Evolutionary conservation across 2,113 vertebrate genomes (phyloP).

Genomic region (Clarias macrocephalus): DNA sequence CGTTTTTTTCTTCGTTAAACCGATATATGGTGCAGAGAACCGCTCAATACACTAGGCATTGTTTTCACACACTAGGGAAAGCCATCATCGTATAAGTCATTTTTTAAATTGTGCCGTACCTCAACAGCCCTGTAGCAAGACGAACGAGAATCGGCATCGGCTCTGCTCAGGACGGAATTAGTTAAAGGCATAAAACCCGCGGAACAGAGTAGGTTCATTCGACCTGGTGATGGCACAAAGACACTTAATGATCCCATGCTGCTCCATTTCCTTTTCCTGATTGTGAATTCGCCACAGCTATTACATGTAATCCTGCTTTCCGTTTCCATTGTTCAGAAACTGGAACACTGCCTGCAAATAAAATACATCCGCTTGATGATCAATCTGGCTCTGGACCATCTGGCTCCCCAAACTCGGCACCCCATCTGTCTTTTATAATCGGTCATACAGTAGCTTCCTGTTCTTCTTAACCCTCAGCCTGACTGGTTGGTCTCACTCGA

Average conservation of each 20-base stretch:
- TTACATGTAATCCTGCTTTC: background rate
- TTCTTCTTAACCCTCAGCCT: background rate
- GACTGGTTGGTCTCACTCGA: background rate
- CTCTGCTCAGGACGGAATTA: background rate
- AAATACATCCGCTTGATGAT: background rate
- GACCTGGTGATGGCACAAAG: background rate
- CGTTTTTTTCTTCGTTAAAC: slow-evolving; percentile 15
- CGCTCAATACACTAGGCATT: background rate
- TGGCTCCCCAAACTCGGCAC: background rate
- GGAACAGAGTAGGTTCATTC: background rate
- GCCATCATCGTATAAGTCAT: background rate
- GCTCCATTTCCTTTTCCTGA: background rate
- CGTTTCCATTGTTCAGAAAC: background rate
- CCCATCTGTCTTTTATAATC: background rate
- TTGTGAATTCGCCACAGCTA: background rate
- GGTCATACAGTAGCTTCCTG: background rate
- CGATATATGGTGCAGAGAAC: background rate
- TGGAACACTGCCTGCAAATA: background rate
- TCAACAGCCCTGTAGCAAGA: background rate
- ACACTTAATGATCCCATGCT: background rate
- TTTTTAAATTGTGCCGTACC: background rate
- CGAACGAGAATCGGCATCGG: background rate
- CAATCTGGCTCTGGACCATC: background rate
- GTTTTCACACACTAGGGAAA: background rate
- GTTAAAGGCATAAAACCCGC: background rate